Base-by-base conservation (phyloP, 2,888 invertebrate species). In the Drosophila prostipennis region DNA sequence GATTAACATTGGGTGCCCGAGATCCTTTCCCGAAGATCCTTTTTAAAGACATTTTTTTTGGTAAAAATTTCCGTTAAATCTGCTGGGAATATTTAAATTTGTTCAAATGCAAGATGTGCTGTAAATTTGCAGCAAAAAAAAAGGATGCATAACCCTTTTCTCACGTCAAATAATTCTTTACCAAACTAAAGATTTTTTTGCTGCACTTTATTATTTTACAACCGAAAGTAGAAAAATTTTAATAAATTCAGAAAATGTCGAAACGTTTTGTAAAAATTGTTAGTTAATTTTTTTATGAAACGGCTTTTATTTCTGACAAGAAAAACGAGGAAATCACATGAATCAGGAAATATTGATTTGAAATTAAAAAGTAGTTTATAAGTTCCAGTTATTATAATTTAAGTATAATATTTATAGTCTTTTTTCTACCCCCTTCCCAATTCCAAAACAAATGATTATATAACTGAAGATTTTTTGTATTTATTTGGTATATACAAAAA, bases 401-500 rank as follows among this genome's bases (percentile, higher is more conserved):
- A 26, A 26, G 0, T 26, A 29, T 7, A 7, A 19, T 19, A 19
- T 19, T 19, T 19, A 2, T 19, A 1, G 19, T 2, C 2, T 19
- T 19, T 29, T 7, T 29, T 19, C 10, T 42, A 5, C 4, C 3
- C 19, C 42, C 42, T 13, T 2, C 13, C 19, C 4, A 10, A 23
- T 5, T 10, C 2, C n/a, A 16, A 39, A 14, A n/a, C 8, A 29
- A 14, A 10, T 29, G 5, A 10, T 14, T 29, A 29, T 14, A 32
- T 46, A 16, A 46, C 53, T 36, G 43, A 53, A 39, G 14, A 56
- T 69, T 37, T 65, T 52, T 72, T 52, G 73, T 73, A 54, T 84
- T 69, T 82, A 80, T 81, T 78, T 85, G 72, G 77, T 82, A 83
- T 80, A 80, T 86, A 86, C 86, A 83, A 82, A 86, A 80, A 79